A percentile compares a stretch with the other conserved stretches of the same genome.
These are phyloP conservation scores for Drosophila setifemur DNA, from an alignment of 1,140 invertebrate species.

Conservation along the genomic window DNA sequence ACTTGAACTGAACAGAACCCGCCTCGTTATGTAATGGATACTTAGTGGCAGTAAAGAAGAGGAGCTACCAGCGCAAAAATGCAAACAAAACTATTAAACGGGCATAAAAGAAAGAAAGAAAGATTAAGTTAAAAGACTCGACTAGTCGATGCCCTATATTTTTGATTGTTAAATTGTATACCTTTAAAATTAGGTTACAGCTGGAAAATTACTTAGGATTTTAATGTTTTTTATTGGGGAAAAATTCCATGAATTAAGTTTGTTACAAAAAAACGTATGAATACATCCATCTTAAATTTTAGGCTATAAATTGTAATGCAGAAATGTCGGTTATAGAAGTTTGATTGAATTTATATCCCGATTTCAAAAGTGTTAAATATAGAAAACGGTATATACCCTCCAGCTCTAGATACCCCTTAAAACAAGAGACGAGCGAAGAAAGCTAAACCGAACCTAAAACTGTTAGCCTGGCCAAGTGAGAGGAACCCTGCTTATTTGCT, in stretches of 20 bases:
- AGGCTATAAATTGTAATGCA: too few species aligned
- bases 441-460: slow-evolving; percentile 16
- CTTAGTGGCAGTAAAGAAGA: slow-evolving; percentile 42
- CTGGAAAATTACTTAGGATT: too few species aligned
- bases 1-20: slow-evolving; percentile 34
- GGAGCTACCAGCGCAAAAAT: slow-evolving; percentile 47
- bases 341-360: too few species aligned
- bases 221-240: too few species aligned
- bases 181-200: too few species aligned
- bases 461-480: slow-evolving; percentile 34
- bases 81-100: slow-evolving; percentile 61
- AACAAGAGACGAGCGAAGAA: background rate
- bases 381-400: background rate
- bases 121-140: background rate
- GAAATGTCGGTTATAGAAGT: too few species aligned
- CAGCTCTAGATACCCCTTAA: background rate
- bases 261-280: too few species aligned
- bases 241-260: too few species aligned
- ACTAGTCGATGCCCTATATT: background rate
- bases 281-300: too few species aligned
- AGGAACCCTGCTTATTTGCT: slow-evolving; percentile 3
- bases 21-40: slow-evolving; percentile 58
- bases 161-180: background rate
- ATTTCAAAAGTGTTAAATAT: too few species aligned
- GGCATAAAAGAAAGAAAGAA: slow-evolving; percentile 24